Percentiles rank a stretch among this genome's conserved stretches.
Conservation (phyloP, 2,888 invertebrate genomes). For the Drosophila monieri region DNA sequence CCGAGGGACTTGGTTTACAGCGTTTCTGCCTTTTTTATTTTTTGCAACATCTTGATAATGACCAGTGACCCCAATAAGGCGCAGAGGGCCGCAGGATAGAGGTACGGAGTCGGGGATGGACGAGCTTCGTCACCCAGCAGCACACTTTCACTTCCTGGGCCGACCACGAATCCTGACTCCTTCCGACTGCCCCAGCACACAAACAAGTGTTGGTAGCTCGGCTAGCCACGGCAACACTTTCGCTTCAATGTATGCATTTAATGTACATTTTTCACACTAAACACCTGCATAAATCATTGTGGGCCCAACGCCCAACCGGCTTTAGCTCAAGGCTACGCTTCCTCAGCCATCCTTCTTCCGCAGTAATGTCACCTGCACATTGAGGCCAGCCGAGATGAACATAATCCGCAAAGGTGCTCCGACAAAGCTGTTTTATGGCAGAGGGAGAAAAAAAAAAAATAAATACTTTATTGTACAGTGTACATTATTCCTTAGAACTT, state of each 20-base stretch:
- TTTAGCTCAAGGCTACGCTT: slow-evolving; percentile 74
- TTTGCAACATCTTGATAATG: slow-evolving; percentile 77
- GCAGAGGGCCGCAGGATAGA: slow-evolving; percentile 9
- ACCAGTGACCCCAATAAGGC: slow-evolving; percentile 73
- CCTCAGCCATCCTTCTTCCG: slow-evolving; percentile 13
- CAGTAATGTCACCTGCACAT: slow-evolving; percentile 68
- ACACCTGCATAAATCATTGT: slow-evolving; percentile 79
- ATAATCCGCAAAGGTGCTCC: slow-evolving; percentile 13
- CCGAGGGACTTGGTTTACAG: slow-evolving; percentile 20
- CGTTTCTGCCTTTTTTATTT: slow-evolving; percentile 14
- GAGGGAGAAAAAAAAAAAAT: background rate
- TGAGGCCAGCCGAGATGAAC: slow-evolving; percentile 49
- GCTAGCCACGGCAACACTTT: slow-evolving; percentile 59
- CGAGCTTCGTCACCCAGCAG: slow-evolving; percentile 50
- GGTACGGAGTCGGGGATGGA: background rate
- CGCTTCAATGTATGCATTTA: slow-evolving; percentile 68
- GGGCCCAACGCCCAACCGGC: slow-evolving; percentile 53
- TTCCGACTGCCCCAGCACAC: slow-evolving; percentile 16
- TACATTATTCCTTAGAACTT: background rate
- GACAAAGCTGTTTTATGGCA: background rate
- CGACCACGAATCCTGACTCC: slow-evolving; percentile 19
- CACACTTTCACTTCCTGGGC: slow-evolving; percentile 72
- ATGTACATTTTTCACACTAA: slow-evolving; percentile 78
- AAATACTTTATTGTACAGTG: background rate
- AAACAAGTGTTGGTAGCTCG: slow-evolving; percentile 29